Evolutionary conservation across 1,140 invertebrate genomes (phyloP), one percentile per base, ranked within the genome.

Genomic region (Caenorhabditis briggsae): DNA sequence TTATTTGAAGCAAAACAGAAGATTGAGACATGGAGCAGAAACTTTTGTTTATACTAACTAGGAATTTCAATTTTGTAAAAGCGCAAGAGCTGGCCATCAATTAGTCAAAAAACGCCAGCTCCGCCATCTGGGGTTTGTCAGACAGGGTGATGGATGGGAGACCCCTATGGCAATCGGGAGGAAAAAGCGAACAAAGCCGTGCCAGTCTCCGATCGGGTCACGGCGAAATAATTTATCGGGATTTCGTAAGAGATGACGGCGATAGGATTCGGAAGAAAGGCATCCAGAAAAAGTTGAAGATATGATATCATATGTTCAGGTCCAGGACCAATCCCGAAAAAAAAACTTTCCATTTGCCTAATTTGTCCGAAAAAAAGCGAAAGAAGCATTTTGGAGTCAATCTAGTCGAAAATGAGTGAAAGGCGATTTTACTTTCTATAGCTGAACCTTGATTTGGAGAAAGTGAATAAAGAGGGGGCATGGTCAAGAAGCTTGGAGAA

Each of bases 371-470:
- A 50, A 33, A n/a, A 53, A 50, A 43, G n/a, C 43, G 53, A 25
- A 46, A 11, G 50, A 53, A 53, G 50, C 33, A 33, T 53, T 53
- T 78, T 33, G 70, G 9, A 78, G 70, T 78, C 46, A 78, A 78
- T 78, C 70, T 50, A 50, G 70, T 78, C 70, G 46, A 78, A 46
- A 41, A 78, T 78, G 70, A 78, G 70, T 78, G 70, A 78, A 78
- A 78, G 70, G 46, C 70, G 70, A 78, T 78, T 78, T 78, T 78
- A 78, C 70, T 78, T 78, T 78, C 70, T 78, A 78, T 78, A 78
- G 70, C 70, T 78, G 70, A 78, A 78, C 70, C 70, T 78, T 78
- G 70, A 78, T 78, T 78, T 78, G 70, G 70, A 78, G 70, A 78
- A 78, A 78, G 70, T 78, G 70, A 78, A 33, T 33, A 33, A 78